phyloP scores from a whole-genome alignment of 1,140 invertebrate species.

The Pseudomyrmex flavicornis region DNA sequence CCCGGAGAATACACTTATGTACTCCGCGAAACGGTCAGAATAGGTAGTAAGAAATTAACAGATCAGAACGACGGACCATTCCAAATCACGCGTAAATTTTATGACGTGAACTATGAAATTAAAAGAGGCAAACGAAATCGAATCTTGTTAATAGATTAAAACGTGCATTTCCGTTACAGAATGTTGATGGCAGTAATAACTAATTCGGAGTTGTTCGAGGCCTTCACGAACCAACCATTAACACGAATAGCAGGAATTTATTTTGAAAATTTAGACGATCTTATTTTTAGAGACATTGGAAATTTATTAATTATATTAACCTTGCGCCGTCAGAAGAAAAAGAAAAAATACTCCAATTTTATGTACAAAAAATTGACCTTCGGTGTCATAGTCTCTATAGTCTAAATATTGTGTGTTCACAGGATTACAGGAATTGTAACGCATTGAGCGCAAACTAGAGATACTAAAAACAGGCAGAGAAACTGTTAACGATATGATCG shows the following conservation, averaged over 20 bases:
- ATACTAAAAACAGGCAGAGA: too few species aligned
- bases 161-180: neutral
- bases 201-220: neutral
- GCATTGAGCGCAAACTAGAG: too few species aligned
- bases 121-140: too few species aligned
- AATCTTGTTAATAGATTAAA: too few species aligned
- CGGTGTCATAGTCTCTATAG: too few species aligned
- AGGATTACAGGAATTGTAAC: too few species aligned
- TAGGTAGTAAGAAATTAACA: conserved; percentile 2
- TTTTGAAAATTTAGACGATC: neutral
- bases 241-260: neutral
- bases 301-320: neutral
- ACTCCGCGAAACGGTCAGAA: neutral
- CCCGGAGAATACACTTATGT: neutral
- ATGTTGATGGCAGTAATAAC: neutral
- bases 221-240: neutral
- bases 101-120: too few species aligned
- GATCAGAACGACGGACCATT: neutral
- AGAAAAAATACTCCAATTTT: too few species aligned
- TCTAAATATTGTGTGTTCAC: too few species aligned
- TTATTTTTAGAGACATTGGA: neutral
- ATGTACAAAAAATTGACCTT: too few species aligned
- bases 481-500: too few species aligned
- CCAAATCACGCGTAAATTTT: too few species aligned
- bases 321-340: conserved; percentile 3